Evolutionary conservation across 2,888 invertebrate species (phyloP), one percentile per base, ranked within the genome.

Genomic region (Pyrocoelia pectoralis): DNA sequence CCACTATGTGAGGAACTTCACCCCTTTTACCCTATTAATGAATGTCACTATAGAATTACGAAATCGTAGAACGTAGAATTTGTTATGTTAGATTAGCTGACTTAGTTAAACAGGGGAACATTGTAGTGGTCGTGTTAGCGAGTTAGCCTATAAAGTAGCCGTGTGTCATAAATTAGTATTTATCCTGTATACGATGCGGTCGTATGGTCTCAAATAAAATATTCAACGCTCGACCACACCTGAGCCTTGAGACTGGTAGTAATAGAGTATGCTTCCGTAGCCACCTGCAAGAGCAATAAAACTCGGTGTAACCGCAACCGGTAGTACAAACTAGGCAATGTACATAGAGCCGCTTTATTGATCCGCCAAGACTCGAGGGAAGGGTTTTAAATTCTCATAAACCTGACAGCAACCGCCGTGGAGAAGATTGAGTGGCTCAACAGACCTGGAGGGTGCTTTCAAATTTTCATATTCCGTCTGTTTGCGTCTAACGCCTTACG

Each of bases 351-450:
- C 66, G 68, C 69, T 67, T 70, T 74, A 74, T 74, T 68, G 74
- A 74, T 74, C 74, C 72, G 69, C 58, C 66, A 73, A 71, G 68
- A 61, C 66, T 66, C 69, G 59, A 55, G 68, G 69, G 66, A 75
- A 74, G 75, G 76, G 76, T 76, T 77, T 77, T 77, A 77, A 78
- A 77, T 77, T 77, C 77, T 77, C 77, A 77, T 77, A 75, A 76
- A 77, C 74, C 76, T 75, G 76, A 73, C 76, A 74, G 76, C 73
- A 76, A 73, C 71, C 74, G 69, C 72, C 72, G 73, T 70, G 73
- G 71, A 73, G 74, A 75, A 75, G 77, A 76, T 76, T 74, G 75
- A 76, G 74, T 73, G 72, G 74, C 74, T 71, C 69, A 72, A 70
- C 74, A 67, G 73, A 74, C 72, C 74, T 72, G 68, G 73, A 74